These are phyloP conservation scores for Scaeva pyrastri DNA, from an alignment of 2,888 invertebrate genomes.

Conservation along the genomic window DNA sequence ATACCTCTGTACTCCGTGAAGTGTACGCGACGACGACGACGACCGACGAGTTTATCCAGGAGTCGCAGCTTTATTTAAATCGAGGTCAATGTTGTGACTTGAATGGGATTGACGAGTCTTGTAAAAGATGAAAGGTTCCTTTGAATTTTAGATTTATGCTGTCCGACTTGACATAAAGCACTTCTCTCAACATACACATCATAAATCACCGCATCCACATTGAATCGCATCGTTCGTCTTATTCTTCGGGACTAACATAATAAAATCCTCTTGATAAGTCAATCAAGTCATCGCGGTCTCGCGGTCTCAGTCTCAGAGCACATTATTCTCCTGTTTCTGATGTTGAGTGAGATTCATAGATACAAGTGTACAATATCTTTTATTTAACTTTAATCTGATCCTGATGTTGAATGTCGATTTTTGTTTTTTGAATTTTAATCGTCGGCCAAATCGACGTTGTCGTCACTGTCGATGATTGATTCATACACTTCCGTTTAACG, in stretches of 20 bases:
- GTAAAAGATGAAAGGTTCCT: conserved; percentile 74
- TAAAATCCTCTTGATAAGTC: conserved; percentile 75
- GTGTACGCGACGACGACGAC: too few species aligned
- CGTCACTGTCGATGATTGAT: conserved; percentile 49
- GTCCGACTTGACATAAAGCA: conserved; percentile 75
- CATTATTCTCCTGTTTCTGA: neutral
- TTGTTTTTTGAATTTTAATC: neutral
- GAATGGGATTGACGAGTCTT: conserved; percentile 75
- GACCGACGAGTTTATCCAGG: too few species aligned
- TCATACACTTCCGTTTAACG: conserved; percentile 69
- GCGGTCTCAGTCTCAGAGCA: neutral
- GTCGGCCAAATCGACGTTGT: neutral
- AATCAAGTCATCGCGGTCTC: conserved; percentile 56
- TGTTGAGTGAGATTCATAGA: conserved; percentile 30
- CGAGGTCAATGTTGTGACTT: conserved; percentile 75
- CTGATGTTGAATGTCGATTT: neutral
- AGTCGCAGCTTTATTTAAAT: conserved; percentile 70
- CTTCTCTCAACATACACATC: conserved; percentile 68
- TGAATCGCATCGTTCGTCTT: neutral
- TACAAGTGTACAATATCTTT: conserved; percentile 34
- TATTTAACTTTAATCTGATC: conserved; percentile 2
- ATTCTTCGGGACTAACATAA: conserved; percentile 58
- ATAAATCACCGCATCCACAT: conserved; percentile 69
- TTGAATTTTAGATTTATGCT: conserved; percentile 75
- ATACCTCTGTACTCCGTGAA: neutral